phyloP scores from a whole-genome alignment of 2,113 vertebrate genomes.

The Otis tarda region DNA sequence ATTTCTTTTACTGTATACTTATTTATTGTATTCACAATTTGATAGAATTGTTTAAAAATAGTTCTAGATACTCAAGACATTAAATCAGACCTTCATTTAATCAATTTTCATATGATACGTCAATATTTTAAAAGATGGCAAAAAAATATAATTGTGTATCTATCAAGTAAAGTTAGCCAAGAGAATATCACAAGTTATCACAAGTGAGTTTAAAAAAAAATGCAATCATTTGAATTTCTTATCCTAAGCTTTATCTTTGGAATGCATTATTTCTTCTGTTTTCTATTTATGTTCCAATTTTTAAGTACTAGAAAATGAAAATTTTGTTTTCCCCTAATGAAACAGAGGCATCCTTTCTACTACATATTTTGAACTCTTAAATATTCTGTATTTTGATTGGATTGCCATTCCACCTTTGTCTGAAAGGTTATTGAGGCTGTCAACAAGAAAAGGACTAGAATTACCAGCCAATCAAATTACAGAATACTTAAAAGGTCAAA shows the following conservation, averaged over 20 bases:
- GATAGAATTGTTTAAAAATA: not conserved
- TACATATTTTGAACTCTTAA: slow-evolving; percentile 11
- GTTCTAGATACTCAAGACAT: not conserved
- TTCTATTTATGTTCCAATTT: not conserved
- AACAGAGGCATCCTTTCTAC: not conserved
- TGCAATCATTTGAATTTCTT: not conserved
- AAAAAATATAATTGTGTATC: not conserved
- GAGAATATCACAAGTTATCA: not conserved
- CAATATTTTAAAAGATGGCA: not conserved
- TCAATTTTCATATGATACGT: not conserved
- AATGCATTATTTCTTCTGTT: not conserved
- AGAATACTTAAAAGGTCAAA: slow-evolving; percentile 66
- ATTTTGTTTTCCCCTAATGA: not conserved
- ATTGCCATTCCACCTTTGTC: slow-evolving; percentile 46
- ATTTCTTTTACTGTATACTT: not conserved
- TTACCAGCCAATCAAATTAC: slow-evolving; percentile 67
- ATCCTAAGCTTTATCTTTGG: not conserved
- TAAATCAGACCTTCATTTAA: not conserved
- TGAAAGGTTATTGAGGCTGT: slow-evolving; percentile 57
- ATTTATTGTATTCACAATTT: not conserved
- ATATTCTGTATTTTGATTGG: slow-evolving; percentile 52
- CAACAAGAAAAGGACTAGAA: slow-evolving; percentile 60
- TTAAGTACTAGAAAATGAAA: not conserved
- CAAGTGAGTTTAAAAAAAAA: not conserved
- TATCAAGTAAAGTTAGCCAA: not conserved